phyloP scores from a whole-genome alignment of 2,888 invertebrate genomes.

The Actias luna region DNA sequence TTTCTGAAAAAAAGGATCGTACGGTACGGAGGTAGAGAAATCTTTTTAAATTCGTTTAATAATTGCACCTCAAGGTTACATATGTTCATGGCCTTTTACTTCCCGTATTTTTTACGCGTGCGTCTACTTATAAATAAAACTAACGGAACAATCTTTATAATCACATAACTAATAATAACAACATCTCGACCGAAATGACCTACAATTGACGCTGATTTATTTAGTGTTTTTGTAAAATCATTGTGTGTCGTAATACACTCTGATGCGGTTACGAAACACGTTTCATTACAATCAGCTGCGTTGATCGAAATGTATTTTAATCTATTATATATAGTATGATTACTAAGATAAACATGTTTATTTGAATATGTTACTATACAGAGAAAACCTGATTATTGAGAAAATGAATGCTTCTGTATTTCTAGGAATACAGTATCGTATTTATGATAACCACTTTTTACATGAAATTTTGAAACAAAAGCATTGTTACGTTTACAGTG shows the following conservation, averaged over 20 bases:
- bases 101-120: not conserved
- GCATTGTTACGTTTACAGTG: too few species aligned
- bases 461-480: too few species aligned
- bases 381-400: too few species aligned
- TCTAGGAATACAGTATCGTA: too few species aligned
- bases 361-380: too few species aligned
- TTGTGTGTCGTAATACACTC: conserved; percentile 25
- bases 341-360: not conserved
- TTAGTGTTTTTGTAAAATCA: conserved; percentile 25
- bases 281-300: conserved; percentile 27
- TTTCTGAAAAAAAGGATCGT: too few species aligned
- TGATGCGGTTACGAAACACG: conserved; percentile 34
- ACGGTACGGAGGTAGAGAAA: too few species aligned
- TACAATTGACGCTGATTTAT: conserved; percentile 20
- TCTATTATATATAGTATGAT: conserved; percentile 5
- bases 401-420: too few species aligned
- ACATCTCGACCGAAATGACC: conserved; percentile 21
- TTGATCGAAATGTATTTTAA: conserved; percentile 15
- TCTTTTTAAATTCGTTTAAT: not conserved
- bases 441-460: too few species aligned
- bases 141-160: conserved; percentile 14
- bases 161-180: conserved; percentile 14
- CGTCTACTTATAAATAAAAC: not conserved
- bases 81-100: not conserved
- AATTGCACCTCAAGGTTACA: not conserved